Conservation (phyloP, 2,797 vertebrate species). For the Malurus splendens region DNA sequence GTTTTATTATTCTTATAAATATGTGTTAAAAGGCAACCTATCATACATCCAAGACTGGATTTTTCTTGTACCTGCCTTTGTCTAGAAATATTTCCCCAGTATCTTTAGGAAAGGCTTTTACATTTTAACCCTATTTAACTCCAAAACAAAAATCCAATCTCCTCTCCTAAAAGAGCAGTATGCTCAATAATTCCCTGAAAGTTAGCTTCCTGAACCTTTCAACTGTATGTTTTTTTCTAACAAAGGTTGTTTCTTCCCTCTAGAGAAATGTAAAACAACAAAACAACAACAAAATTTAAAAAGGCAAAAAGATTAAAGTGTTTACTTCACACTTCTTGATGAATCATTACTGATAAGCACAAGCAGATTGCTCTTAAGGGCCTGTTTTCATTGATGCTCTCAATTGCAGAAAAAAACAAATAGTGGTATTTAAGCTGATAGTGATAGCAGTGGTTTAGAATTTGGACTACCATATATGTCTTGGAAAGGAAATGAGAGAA, state of each 20-base stretch:
- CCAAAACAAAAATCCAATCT: background rate
- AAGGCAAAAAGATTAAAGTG: background rate
- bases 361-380: background rate
- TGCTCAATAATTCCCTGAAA: background rate
- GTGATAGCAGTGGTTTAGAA: background rate
- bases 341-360: background rate
- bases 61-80: background rate
- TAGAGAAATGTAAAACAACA: background rate
- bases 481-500: background rate
- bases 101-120: background rate
- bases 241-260: background rate
- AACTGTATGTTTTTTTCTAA: background rate
- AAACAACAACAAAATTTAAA: background rate
- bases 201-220: background rate
- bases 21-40: background rate
- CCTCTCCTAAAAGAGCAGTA: background rate
- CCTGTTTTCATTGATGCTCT: background rate
- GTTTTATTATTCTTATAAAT: background rate
- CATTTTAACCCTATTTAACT: background rate
- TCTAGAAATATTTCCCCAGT: background rate
- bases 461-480: background rate
- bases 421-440: background rate
- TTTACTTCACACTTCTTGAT: background rate
- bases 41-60: background rate
- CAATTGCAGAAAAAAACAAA: background rate